phyloP scores from a whole-genome alignment of 2,113 vertebrate species.

The Oophaga pumilio region DNA sequence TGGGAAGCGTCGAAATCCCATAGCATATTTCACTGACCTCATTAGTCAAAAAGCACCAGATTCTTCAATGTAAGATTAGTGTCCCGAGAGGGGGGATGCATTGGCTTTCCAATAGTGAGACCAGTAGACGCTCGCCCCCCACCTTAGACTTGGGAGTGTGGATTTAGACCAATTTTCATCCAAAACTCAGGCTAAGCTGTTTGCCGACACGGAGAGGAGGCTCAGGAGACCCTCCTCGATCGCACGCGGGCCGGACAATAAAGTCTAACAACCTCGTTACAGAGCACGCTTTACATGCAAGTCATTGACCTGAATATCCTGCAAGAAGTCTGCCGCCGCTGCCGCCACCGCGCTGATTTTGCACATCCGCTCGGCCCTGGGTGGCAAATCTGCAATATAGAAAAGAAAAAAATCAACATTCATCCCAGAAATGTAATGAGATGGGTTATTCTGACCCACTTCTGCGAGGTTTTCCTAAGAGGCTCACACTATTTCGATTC shows the following conservation, averaged over 20 bases:
- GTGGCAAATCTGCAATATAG: not conserved
- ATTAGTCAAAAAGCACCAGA: conserved; percentile 37
- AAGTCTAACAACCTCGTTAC: not conserved
- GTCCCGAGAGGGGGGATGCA: conserved; percentile 36
- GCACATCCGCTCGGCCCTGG: not conserved
- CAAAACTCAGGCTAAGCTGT: not conserved
- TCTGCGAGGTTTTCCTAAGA: conserved; percentile 31
- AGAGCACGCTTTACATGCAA: not conserved
- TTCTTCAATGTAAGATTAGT: not conserved
- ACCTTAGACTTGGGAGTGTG: not conserved
- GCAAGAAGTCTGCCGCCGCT: not conserved
- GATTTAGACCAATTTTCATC: conserved; percentile 2
- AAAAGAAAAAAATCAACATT: conserved; percentile 20
- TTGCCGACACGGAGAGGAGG: not conserved
- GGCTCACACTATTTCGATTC: conserved; percentile 37
- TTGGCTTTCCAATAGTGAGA: not conserved
- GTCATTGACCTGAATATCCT: conserved; percentile 18
- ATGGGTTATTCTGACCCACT: conserved; percentile 35
- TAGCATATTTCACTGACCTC: conserved; percentile 36
- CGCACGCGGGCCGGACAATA: not conserved
- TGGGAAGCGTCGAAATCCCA: conserved; percentile 36
- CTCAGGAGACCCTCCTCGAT: not conserved
- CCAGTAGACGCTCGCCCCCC: not conserved
- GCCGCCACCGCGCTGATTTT: conserved; percentile 5
- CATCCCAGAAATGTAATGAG: conserved; percentile 34